Base-by-base conservation (phyloP, 2,113 vertebrate genomes). In the Sporophila hypoxantha region DNA sequence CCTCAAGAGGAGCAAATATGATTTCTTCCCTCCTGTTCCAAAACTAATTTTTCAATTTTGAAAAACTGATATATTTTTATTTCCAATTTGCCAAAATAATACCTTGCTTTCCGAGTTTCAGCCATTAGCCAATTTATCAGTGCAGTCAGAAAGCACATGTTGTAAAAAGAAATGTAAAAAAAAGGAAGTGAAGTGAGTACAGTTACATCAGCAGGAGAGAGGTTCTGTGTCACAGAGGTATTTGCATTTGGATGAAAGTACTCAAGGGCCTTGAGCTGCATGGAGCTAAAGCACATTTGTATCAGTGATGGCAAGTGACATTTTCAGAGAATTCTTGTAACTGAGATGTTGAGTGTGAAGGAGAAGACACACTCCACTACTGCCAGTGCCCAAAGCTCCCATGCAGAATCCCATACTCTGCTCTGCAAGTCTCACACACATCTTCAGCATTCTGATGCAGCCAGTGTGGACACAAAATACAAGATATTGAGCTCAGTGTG, bases 351-450 rank as follows among this genome's bases (percentile, higher is more conserved):
- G 26, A 61, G 4, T 29, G 29, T 20, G 41, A 85, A 78, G 60
- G 14, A 85, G 34, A 69, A 53, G 41, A 62, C 7, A 39, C 27
- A 23, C 8, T 81, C 14, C 29, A 34, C 26, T 62, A 25, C 21
- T 36, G 42, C 32, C 82, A 68, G 29, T 36, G 37, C 46, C 37
- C 41, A 78, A 39, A 85, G 50, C 25, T 65, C 27, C 41, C n/a
- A 27, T 3, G 17, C 25, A 65, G 75, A 79, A 66, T 52, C 21
- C 30, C 0, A 0, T 3, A n/a, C 60, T 22, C 52, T 22, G 55
- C 55, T 73, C 56, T 3, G 0, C 4, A 29, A 66, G 42, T 19
- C 42, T 59, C 10, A 1, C 14, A 36, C 14, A 26, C 29, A 14
- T n/a, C 15, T 65, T 69, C 57, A 62, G 30, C n/a, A 50, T 59